These are phyloP conservation scores for Gavia stellata DNA, from an alignment of 2,113 vertebrate species.

Conservation along the genomic window DNA sequence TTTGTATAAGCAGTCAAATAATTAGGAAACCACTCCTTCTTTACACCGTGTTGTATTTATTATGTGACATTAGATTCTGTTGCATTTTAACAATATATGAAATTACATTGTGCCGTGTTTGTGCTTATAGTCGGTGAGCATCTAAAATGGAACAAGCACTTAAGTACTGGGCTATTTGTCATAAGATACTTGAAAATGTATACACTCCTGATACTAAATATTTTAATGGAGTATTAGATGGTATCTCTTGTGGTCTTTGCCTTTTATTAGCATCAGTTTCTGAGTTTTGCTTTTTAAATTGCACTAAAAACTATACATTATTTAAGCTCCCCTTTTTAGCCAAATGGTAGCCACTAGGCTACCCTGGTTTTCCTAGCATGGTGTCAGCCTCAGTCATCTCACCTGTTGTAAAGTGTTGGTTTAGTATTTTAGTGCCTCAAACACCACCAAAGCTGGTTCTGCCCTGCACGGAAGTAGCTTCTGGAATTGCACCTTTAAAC, in stretches of 20 bases:
- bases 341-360: not conserved
- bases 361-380: not conserved
- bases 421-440: not conserved
- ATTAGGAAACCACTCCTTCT: not conserved
- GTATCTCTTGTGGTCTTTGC: not conserved
- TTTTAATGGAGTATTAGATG: not conserved
- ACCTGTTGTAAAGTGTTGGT: not conserved
- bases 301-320: not conserved
- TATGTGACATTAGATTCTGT: not conserved
- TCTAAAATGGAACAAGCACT: not conserved
- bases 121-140: not conserved
- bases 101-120: not conserved
- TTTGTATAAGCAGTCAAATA: not conserved
- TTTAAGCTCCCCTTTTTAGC: not conserved
- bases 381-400: not conserved
- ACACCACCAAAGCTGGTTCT: not conserved
- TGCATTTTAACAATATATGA: not conserved
- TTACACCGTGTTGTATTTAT: not conserved
- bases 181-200: not conserved
- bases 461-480: not conserved
- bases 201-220: not conserved
- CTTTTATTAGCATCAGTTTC: not conserved
- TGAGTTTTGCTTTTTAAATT: not conserved
- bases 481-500: not conserved
- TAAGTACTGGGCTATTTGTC: not conserved